Evolutionary conservation across 2,888 invertebrate genomes (phyloP).

Genomic region (Deilephila elpenor): DNA sequence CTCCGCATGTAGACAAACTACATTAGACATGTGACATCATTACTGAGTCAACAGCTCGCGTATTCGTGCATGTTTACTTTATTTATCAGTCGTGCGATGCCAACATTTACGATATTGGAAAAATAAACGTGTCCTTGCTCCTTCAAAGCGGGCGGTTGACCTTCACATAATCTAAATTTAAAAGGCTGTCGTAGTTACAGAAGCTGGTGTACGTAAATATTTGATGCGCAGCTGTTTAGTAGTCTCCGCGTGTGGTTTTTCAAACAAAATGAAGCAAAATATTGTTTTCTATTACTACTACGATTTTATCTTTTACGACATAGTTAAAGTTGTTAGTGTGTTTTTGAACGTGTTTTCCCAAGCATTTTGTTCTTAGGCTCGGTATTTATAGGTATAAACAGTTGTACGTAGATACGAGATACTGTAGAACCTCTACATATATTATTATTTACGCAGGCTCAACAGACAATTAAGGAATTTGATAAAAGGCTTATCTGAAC

Average conservation of each 20-base stretch:
- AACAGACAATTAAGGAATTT: neutral
- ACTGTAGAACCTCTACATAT: too few species aligned
- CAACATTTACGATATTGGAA: slow-evolving; percentile 35
- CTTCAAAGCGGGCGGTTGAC: slow-evolving; percentile 13
- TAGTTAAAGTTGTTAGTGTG: neutral
- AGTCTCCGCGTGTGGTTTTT: slow-evolving; percentile 3
- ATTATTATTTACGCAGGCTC: neutral
- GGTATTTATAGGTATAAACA: slow-evolving; percentile 1
- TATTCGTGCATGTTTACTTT: slow-evolving; percentile 52
- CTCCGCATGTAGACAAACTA: slow-evolving; percentile 70
- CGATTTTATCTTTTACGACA: neutral
- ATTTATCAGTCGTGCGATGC: slow-evolving; percentile 50
- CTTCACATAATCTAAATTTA: slow-evolving; percentile 21
- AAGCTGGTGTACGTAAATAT: neutral
- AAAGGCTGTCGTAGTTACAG: neutral
- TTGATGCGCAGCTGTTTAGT: slow-evolving; percentile 1
- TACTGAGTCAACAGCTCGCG: slow-evolving; percentile 66
- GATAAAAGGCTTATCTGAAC: neutral
- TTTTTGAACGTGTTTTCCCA: neutral
- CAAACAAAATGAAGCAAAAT: slow-evolving; percentile 3
- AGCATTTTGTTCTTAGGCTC: slow-evolving; percentile 2
- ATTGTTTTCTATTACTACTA: slow-evolving; percentile 16
- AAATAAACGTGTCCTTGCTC: slow-evolving; percentile 32
- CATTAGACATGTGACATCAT: slow-evolving; percentile 78
- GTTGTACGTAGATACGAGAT: neutral